Evolutionary conservation across 2,113 vertebrate species (phyloP), one percentile per base, ranked within the genome.

Genomic region (Microcebus lehilahytsara): DNA sequence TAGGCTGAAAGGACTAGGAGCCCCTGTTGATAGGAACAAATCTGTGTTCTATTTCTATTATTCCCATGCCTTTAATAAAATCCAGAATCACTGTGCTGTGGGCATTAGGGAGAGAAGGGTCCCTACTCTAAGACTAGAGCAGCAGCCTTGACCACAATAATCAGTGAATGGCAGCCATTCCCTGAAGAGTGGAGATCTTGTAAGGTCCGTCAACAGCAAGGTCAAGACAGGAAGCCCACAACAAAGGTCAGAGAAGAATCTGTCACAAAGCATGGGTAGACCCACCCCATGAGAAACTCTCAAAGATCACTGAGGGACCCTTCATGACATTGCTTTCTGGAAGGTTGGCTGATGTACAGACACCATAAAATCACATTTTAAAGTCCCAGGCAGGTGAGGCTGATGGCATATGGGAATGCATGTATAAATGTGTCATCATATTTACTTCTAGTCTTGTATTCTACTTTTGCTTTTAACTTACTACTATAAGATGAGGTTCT

Each of bases 391-490:
- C 5, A 67, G 51, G 40, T 46, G 72, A 96, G 37, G 60, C 4
- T 37, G 8, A 80, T 56, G 60, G n/a, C 37, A 16, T 74, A 60
- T 51, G 77, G 32, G 34, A 85, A 60, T 46, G 46, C 34, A 74
- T 46, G 79, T 46, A 62, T 34, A 71, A 51, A 60, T 67, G 23
- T 34, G 6, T 34, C 37, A 79, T 92, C 22, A 17, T 42, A 74
- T 62, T n/a, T 40, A 84, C 19, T 80, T 89, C 16, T 17, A 69
- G 40, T 53, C 90, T 91, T 56, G 10, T 34, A 30, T 22, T 77
- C 74, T 84, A 32, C 32, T 69, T 88, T 88, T 91, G 9, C 19
- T 96, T 96, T 90, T 51, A 80, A 78, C 16, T 40, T 85, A 77
- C 23, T 37, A 66, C 42, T 56, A 27, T 71, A 78, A 77, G 25